Conservation (phyloP, 92 coral and sea anemone genomes). For the Porites divaricata region DNA sequence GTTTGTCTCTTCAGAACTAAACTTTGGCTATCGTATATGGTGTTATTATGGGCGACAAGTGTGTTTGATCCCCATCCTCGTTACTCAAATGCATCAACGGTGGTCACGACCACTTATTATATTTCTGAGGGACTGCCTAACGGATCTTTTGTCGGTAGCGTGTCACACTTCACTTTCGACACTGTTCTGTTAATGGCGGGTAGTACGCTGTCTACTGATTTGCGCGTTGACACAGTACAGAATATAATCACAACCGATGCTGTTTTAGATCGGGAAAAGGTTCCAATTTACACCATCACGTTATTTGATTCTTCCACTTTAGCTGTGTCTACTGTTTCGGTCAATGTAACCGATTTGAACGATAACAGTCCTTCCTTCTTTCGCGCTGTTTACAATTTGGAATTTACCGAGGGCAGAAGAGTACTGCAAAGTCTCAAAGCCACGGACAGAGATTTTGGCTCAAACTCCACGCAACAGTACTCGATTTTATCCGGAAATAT, state of each 20-base stretch:
- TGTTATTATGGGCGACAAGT: conserved; percentile 56
- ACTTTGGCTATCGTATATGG: conserved; percentile 57
- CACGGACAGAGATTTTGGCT: conserved; percentile 76
- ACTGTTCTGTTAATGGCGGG: background rate
- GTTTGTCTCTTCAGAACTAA: conserved; percentile 36
- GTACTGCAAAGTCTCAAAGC: conserved; percentile 54
- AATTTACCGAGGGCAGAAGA: conserved; percentile 53
- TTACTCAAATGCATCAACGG: conserved; percentile 45
- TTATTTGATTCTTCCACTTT: background rate
- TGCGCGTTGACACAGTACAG: conserved; percentile 4
- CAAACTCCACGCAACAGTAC: conserved; percentile 79
- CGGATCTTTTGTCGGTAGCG: conserved; percentile 79
- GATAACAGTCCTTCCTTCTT: conserved; percentile 86
- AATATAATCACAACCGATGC: conserved; percentile 64
- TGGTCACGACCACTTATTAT: conserved; percentile 42
- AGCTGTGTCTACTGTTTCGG: conserved; percentile 15
- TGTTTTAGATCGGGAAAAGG: conserved; percentile 77
- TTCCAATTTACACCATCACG: conserved; percentile 35
- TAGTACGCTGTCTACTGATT: conserved; percentile 2
- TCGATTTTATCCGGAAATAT: conserved; percentile 86
- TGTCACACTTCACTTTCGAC: conserved; percentile 35
- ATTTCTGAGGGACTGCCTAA: conserved; percentile 83
- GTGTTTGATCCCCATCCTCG: conserved; percentile 50
- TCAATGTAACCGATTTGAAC: conserved; percentile 85
- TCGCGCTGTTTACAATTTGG: conserved; percentile 47